Evolutionary conservation across 1,140 invertebrate species (phyloP), one percentile per base, ranked within the genome.

Genomic region (Ericerus pela): DNA sequence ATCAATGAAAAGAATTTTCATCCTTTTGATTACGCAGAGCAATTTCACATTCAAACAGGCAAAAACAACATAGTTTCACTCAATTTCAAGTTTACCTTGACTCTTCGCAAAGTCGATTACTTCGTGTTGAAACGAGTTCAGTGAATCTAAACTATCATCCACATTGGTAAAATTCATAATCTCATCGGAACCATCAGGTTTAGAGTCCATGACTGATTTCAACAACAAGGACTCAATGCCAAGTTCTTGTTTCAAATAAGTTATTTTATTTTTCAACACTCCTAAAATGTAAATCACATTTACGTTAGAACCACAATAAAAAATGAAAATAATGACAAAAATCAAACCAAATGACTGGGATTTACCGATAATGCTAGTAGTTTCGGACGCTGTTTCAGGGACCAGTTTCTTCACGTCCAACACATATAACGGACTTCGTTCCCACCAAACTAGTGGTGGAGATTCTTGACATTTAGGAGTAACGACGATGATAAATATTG

Each of bases 391-490:
- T 24, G 22, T 22, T 36, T 22, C 31, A 22, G n/a, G 28, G 26
- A 16, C 24, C 37, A 26, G 24, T 16, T 43, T 28, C 30, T 30
- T 18, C 14, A 11, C n/a, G 22, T 22, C 28, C 54, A 43, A 30
- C 31, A 37, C 8, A 56, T 83, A 79, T 26, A 84, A 62, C 0
- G 78, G 75, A 3, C 78, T 76, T 60, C 76, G 68, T 66, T 81
- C 70, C 69, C 72, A 88, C 79, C 82, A 85, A 56, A 77, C 75
- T 63, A 76, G 75, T 0, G 81, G 79, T 51, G 74, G 66, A 2
- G 81, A 79, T 1, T 80, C 72, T 10, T 77, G 69, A 68, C 89
- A 95, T 68, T 88, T 88, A 5, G 88, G 88, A 16, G 88, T 84
- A 22, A 78, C 70, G 1, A 90, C 69, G 51, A 94, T 88, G 58